Evolutionary conservation across 2,888 invertebrate species (phyloP).

Genomic region (Camptogramma bilineatum): DNA sequence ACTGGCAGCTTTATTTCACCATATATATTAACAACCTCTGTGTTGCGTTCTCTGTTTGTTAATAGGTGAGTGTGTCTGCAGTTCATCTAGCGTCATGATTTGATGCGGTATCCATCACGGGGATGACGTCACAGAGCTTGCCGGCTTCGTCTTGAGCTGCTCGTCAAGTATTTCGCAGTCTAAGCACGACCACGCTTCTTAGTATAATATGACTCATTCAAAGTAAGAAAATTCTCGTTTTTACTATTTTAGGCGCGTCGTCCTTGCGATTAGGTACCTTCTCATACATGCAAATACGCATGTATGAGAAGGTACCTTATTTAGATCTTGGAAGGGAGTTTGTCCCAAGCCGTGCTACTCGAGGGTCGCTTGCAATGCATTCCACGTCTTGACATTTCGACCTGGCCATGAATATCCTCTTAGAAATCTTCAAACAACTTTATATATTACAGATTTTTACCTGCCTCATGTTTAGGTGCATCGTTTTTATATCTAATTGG

Average conservation of each 20-base stretch:
- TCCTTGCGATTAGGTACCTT: not conserved
- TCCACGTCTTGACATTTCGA: not conserved
- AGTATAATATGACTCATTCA: not conserved
- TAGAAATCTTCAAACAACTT: not conserved
- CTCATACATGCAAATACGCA: too few species aligned
- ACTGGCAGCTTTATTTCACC: slow-evolving; percentile 16
- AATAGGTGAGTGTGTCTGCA: slow-evolving; percentile 46
- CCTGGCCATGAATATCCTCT: not conserved
- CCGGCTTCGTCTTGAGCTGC: not conserved
- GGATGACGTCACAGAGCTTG: not conserved
- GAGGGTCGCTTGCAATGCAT: too few species aligned
- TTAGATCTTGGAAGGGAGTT: not conserved
- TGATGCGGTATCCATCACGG: not conserved
- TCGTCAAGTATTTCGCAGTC: not conserved
- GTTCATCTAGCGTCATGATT: slow-evolving; percentile 44
- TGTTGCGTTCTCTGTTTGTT: slow-evolving; percentile 14
- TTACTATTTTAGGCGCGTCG: not conserved
- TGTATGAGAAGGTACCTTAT: not conserved
- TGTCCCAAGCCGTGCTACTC: too few species aligned
- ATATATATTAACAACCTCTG: slow-evolving; percentile 15
- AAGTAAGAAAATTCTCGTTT: not conserved
- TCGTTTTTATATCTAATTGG: not conserved
- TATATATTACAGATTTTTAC: not conserved
- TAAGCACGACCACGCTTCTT: not conserved
- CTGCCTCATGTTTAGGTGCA: not conserved